These are phyloP conservation scores for Metellina segmentata DNA, from an alignment of 2,888 invertebrate species.

Conservation along the genomic window DNA sequence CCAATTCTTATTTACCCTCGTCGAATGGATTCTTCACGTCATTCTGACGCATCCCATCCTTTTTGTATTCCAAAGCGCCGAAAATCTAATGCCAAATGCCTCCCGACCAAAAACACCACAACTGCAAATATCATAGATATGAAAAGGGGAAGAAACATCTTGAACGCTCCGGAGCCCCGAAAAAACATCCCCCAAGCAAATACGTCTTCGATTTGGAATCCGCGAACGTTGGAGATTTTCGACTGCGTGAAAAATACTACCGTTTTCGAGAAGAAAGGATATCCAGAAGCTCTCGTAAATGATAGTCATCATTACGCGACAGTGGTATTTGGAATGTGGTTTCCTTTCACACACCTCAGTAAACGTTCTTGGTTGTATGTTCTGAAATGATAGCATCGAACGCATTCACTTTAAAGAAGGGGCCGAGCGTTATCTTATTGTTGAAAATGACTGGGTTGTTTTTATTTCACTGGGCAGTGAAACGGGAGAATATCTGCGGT, in stretches of 20 bases:
- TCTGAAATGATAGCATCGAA: neutral
- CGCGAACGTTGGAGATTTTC: neutral
- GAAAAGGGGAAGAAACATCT: too few species aligned
- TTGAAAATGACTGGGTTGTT: neutral
- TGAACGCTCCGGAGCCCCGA: too few species aligned
- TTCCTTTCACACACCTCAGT: neutral
- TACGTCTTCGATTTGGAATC: neutral
- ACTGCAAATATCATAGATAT: too few species aligned
- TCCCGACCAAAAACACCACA: too few species aligned
- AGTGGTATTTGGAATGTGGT: neutral
- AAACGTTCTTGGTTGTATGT: neutral
- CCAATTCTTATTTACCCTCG: too few species aligned
- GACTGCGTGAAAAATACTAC: neutral
- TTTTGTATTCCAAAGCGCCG: too few species aligned
- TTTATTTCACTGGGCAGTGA: too few species aligned
- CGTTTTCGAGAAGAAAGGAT: neutral
- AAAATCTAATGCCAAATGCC: too few species aligned
- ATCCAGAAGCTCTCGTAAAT: constrained; percentile 8
- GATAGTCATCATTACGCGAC: constrained; percentile 12
- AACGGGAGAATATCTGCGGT: too few species aligned
- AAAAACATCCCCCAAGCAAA: too few species aligned
- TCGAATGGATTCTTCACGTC: too few species aligned
- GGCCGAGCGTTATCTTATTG: neutral
- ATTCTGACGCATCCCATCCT: too few species aligned
- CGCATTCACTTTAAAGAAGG: neutral